Evolutionary conservation across 2,113 vertebrate species (phyloP).

Genomic region (Cichladusa arquata): DNA sequence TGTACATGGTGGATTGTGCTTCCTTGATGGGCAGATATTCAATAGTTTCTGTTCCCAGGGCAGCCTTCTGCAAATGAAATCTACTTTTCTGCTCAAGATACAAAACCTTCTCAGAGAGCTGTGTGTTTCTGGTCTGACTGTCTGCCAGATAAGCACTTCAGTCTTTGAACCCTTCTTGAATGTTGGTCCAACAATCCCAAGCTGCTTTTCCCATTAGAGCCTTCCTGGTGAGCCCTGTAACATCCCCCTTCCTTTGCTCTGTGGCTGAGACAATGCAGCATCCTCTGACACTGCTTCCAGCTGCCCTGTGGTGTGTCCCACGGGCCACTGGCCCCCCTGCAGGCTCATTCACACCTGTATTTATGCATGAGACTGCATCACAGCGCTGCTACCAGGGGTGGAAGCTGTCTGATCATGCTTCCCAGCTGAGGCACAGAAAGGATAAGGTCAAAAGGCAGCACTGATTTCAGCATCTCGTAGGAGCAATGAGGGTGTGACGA

Average conservation of each 20-base stretch:
- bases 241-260: rapidly evolving
- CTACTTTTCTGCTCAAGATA: background rate
- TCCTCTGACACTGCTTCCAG: background rate
- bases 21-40: background rate
- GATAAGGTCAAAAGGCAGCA: background rate
- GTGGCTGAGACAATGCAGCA: rapidly evolving
- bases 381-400: rapidly evolving
- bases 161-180: background rate
- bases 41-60: background rate
- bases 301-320: background rate
- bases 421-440: background rate
- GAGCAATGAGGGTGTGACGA: background rate
- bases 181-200: background rate
- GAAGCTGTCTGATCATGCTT: background rate
- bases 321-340: rapidly evolving
- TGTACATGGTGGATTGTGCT: background rate
- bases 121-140: background rate
- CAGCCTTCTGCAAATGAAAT: background rate
- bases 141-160: background rate
- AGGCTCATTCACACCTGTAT: background rate
- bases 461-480: background rate
- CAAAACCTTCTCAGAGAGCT: background rate
- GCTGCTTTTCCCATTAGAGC: background rate
- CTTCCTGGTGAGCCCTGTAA: rapidly evolving
- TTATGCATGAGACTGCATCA: background rate